Conservation (phyloP, 2,888 invertebrate species). For the Cartodere bifasciata region DNA sequence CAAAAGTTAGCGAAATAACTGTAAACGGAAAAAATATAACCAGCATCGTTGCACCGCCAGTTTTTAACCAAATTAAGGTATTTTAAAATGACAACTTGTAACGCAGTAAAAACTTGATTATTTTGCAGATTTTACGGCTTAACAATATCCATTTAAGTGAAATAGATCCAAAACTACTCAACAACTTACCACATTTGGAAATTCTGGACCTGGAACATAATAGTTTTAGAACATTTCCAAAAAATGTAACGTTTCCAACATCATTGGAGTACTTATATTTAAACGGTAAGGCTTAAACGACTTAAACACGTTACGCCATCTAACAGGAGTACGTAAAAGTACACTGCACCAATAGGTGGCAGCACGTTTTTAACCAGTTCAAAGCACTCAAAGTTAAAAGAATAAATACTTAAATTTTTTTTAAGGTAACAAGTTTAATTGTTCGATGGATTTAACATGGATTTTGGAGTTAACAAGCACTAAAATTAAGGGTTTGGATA, state of each 20-base stretch:
- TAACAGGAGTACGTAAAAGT: no score
- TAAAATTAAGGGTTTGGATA: constrained; percentile 44
- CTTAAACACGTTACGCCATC: no score
- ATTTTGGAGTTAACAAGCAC: constrained; percentile 41
- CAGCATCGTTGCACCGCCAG: constrained; percentile 14
- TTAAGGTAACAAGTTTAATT: constrained; percentile 64
- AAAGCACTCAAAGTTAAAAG: no score
- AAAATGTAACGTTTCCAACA: constrained; percentile 10
- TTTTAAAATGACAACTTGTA: constrained; percentile 1
- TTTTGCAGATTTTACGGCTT: constrained; percentile 20
- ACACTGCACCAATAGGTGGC: no score
- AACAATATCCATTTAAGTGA: constrained; percentile 17
- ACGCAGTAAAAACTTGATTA: not conserved
- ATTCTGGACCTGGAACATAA: constrained; percentile 19
- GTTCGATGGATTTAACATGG: constrained; percentile 50
- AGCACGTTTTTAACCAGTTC: no score
- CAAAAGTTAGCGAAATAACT: constrained; percentile 15
- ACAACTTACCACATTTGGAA: constrained; percentile 18
- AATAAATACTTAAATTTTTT: no score
- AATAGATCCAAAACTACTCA: constrained; percentile 17
- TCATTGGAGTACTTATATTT: constrained; percentile 8
- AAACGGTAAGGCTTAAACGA: constrained; percentile 5
- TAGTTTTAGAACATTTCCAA: constrained; percentile 15
- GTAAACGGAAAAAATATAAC: constrained; percentile 17
- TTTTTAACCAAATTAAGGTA: constrained; percentile 15